A percentile compares a stretch with the other conserved stretches of the same genome.
Conservation (phyloP, 2,797 vertebrate genomes). For the Enteromius anoplus region DNA sequence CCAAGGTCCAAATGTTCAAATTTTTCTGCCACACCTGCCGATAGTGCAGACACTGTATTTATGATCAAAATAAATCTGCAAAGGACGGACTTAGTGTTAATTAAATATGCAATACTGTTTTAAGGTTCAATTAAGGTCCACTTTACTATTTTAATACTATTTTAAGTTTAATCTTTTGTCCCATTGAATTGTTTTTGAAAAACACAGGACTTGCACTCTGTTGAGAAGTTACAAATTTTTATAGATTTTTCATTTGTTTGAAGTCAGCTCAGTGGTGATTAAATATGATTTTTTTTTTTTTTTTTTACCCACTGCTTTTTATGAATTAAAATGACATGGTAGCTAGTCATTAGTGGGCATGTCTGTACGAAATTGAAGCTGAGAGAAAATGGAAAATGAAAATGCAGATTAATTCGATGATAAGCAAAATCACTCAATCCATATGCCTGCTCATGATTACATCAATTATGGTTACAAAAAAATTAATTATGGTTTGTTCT, state of each 20-base stretch:
- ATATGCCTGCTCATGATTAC: slow-evolving; percentile 8
- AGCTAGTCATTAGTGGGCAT: not conserved
- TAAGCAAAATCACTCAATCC: not conserved
- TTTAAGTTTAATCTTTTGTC: not conserved
- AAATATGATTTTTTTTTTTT: not conserved
- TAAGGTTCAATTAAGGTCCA: not conserved
- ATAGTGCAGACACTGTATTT: not conserved
- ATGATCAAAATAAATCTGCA: not conserved
- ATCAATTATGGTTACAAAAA: not conserved
- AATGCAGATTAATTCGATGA: slow-evolving; percentile 11
- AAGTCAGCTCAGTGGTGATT: not conserved
- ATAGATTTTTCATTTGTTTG: not conserved
- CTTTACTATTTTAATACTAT: too few relatives aligned
- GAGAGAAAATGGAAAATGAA: not conserved
- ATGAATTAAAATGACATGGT: not conserved
- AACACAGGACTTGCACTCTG: not conserved
- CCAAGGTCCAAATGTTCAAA: not conserved
- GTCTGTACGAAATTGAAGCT: not conserved
- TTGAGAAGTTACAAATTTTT: not conserved
- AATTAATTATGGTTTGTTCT: not conserved
- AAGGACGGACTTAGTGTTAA: not conserved
- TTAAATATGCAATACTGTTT: not conserved
- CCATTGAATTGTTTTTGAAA: not conserved
- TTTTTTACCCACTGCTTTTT: not conserved
- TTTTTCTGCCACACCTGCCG: not conserved